Evolutionary conservation across 2,888 invertebrate genomes (phyloP).

Genomic region (Latrodectus elegans): DNA sequence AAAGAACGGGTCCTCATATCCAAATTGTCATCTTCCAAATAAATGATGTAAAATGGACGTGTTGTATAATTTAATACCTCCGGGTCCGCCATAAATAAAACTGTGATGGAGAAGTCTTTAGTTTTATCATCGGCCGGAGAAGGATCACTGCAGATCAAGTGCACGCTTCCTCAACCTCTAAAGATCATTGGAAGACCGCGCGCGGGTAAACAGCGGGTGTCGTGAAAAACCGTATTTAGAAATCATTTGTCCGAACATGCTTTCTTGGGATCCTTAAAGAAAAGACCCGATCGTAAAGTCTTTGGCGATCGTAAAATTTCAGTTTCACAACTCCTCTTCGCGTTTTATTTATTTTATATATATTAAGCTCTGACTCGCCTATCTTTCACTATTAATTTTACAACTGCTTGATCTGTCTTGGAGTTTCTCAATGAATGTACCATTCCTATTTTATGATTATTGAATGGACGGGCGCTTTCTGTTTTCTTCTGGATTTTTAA

Average conservation of each 20-base stretch:
- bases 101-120: not conserved
- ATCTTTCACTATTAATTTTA: constrained; percentile 50
- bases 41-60: too few relatives aligned
- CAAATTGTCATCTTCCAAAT: constrained; percentile 15
- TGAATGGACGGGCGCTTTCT: constrained; percentile 3
- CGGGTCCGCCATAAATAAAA: not conserved
- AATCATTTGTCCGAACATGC: constrained; percentile 67
- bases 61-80: too few relatives aligned
- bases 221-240: constrained; percentile 63
- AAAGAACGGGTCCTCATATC: constrained; percentile 32
- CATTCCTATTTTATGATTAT: constrained; percentile 54
- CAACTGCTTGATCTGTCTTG: constrained; percentile 58
- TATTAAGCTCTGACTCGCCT: constrained; percentile 53
- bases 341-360: constrained; percentile 41
- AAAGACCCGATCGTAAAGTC: constrained; percentile 61
- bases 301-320: constrained; percentile 58
- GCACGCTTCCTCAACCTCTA: constrained; percentile 26
- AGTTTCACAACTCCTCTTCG: constrained; percentile 58
- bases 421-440: constrained; percentile 23
- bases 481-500: not conserved
- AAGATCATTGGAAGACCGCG: constrained; percentile 35
- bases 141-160: constrained; percentile 16
- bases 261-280: constrained; percentile 31
- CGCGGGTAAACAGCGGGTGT: constrained; percentile 36
- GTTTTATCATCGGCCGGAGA: constrained; percentile 50